Evolutionary conservation across 2,797 vertebrate genomes (phyloP), one percentile per base, ranked within the genome.

Genomic region (Hydrolagus colliei): DNA sequence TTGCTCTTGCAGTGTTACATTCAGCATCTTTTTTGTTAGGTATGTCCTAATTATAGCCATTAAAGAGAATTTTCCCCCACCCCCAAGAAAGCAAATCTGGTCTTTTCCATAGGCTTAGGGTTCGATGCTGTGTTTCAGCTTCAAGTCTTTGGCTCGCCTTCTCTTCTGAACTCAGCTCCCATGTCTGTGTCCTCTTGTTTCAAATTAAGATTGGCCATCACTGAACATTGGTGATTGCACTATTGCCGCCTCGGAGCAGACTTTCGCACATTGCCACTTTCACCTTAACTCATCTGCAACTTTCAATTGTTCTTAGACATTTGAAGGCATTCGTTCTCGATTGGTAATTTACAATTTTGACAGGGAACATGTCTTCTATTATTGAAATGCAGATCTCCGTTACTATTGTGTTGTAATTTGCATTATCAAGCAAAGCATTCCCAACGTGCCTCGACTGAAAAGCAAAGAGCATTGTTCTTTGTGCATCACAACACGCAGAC

Each of bases 1-100:
- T 74, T 88, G 61, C 86, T 0, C 72, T 41, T 86, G 79, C 79
- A 84, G 41, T 75, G 87, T 88, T 87, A 88, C 89, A 87, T 88
- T 86, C 86, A 87, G 87, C 89, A 88, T 89, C 88, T 82, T 86
- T 86, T 88, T 90, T 89, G 86, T 90, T 86, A 0, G 3, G 78
- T 85, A 87, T 71, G 87, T 87, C 87, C 91, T 89, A 90, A 77
- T 88, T 86, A 74, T 86, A 84, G 72, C 10, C 86, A 87, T 78
- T 82, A 0, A 86, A 76, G 59, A 88, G 85, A 87, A 88, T 86
- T 85, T 86, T 18, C 20, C 62, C 0, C 35, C 65, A 20, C 13
- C 32, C 71, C 10, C 13, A 5, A 27, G 41, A 78, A 27, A 14
- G 4, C 41, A 6, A 52, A 52, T 52, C 41, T 52, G 41, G 41